These are phyloP conservation scores for Parapristionchus giblindavisi DNA, from an alignment of 2,888 invertebrate genomes.

Conservation along the genomic window DNA sequence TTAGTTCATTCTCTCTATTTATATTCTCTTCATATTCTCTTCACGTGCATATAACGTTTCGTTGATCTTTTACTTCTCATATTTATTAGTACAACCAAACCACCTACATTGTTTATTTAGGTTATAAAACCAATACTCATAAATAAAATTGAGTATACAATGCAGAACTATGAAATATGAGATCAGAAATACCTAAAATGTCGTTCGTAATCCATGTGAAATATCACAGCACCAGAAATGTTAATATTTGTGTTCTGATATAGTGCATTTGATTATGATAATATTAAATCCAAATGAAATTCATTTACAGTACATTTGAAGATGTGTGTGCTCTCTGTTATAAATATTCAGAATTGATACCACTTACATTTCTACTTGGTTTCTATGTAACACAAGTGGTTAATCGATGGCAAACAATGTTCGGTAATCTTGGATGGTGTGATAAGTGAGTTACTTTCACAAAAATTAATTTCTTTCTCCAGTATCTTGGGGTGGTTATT, in stretches of 20 bases:
- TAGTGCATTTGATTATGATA: background rate
- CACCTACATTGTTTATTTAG: too few relatives aligned
- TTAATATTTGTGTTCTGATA: too few relatives aligned
- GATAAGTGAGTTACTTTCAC: constrained; percentile 29
- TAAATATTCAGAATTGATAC: constrained; percentile 34
- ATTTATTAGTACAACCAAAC: too few relatives aligned
- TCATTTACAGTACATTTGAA: constrained; percentile 29
- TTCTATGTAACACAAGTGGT: constrained; percentile 38
- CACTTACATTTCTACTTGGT: constrained; percentile 36
- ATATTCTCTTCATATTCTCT: background rate
- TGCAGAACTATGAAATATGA: too few relatives aligned
- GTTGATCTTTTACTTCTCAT: too few relatives aligned
- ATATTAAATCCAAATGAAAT: background rate
- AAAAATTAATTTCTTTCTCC: background rate
- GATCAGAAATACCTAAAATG: too few relatives aligned
- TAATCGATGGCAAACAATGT: constrained; percentile 33
- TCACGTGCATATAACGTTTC: background rate
- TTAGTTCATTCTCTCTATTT: too few relatives aligned
- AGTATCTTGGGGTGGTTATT: too few relatives aligned
- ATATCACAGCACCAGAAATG: too few relatives aligned
- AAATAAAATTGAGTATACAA: too few relatives aligned
- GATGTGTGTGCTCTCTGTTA: constrained; percentile 34
- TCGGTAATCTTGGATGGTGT: constrained; percentile 37
- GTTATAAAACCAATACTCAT: too few relatives aligned
- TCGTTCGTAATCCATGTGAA: too few relatives aligned